A percentile compares a stretch with the other conserved stretches of the same genome.
phyloP scores from a whole-genome alignment of 1,140 invertebrate species.

The Penaeus chinensis region DNA sequence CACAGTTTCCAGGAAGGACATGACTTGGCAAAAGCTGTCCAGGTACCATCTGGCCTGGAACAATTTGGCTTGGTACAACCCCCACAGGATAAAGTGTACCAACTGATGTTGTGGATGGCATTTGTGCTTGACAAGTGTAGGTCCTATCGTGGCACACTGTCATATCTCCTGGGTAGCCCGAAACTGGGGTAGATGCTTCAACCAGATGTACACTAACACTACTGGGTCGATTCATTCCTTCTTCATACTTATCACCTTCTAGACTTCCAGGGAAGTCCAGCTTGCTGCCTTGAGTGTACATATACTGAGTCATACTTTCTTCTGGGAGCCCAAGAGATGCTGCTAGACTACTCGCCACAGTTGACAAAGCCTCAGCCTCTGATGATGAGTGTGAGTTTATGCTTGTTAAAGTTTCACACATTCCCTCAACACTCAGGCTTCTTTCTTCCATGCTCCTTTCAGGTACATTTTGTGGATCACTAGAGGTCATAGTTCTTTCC shows the following conservation, averaged over 20 bases:
- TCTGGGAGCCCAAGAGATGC: constrained; percentile 50
- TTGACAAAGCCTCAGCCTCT: constrained; percentile 51
- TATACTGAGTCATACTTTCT: constrained; percentile 53
- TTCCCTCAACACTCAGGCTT: neutral
- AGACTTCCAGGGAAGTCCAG: constrained; percentile 26
- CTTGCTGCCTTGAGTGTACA: constrained; percentile 46
- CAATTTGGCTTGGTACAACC: constrained; percentile 38
- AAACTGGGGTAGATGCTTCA: constrained; percentile 32
- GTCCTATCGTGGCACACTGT: constrained; percentile 35
- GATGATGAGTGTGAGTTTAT: constrained; percentile 37
- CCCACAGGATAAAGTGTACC: constrained; percentile 40
- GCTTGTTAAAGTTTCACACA: constrained; percentile 33
- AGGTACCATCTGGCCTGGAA: constrained; percentile 42
- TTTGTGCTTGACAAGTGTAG: constrained; percentile 42
- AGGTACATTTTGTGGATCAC: constrained; percentile 12
- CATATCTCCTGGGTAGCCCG: constrained; percentile 28
- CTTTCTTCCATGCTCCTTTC: constrained; percentile 1
- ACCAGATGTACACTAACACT: constrained; percentile 37
- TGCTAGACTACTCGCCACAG: constrained; percentile 51
- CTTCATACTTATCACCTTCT: constrained; percentile 34
- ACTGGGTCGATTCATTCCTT: constrained; percentile 14
- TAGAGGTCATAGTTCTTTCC: neutral
- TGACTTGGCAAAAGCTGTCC: constrained; percentile 47
- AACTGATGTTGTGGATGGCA: constrained; percentile 27
- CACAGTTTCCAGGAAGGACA: constrained; percentile 32